Conservation (phyloP, 2,113 vertebrate genomes). For the Ginglymostoma cirratum region DNA sequence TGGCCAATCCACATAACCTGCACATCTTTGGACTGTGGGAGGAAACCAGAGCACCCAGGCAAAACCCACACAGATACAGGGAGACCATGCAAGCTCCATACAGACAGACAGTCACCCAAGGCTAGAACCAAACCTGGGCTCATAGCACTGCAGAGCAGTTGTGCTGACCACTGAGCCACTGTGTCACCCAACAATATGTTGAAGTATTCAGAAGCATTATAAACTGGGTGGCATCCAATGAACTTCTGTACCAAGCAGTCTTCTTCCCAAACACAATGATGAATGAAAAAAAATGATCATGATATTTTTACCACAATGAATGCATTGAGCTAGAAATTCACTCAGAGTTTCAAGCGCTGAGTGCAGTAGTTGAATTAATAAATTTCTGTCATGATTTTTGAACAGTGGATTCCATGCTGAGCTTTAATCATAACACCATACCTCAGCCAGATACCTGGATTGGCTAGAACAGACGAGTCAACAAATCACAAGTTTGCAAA, state of each 20-base stretch:
- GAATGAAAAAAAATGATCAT: neutral
- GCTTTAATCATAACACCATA: neutral
- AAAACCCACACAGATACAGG: too few species aligned
- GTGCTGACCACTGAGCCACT: too few species aligned
- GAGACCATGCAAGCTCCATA: too few species aligned
- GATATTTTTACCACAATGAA: neutral
- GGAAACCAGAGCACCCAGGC: too few species aligned
- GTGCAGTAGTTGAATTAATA: neutral
- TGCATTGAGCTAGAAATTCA: conserved; percentile 6
- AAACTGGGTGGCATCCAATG: neutral
- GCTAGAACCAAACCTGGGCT: too few species aligned
- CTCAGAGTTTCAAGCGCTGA: neutral
- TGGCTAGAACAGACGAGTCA: neutral
- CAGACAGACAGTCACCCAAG: too few species aligned
- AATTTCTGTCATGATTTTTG: conserved; percentile 7
- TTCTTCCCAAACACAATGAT: neutral
- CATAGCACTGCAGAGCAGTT: too few species aligned
- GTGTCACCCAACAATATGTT: neutral
- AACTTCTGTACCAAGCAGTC: neutral
- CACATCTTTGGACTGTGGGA: too few species aligned
- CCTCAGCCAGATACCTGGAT: neutral
- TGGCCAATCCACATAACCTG: too few species aligned
- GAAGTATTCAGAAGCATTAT: neutral
- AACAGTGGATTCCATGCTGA: neutral
- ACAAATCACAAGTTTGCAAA: neutral